Conservation (phyloP, 1,140 invertebrate species). For the Lethrus apterus region DNA sequence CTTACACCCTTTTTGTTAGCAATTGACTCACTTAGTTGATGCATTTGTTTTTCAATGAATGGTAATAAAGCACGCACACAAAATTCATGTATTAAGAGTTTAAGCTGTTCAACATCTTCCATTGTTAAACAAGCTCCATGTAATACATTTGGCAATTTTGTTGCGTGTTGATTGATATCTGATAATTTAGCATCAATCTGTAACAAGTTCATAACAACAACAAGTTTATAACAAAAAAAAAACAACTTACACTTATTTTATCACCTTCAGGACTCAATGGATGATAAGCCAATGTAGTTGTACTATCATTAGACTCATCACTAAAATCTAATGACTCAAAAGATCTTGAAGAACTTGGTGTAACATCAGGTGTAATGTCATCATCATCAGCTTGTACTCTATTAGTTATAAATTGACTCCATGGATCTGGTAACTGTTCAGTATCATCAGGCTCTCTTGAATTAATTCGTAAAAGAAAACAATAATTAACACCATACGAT, state of each 20-base stretch:
- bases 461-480: slow-evolving; percentile 84
- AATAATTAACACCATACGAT: slow-evolving; percentile 74
- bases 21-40: slow-evolving; percentile 73
- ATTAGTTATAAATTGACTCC: slow-evolving; percentile 59
- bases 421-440: slow-evolving; percentile 66
- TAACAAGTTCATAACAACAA: no score
- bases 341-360: slow-evolving; percentile 21
- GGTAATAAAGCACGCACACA: slow-evolving; percentile 78
- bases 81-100: slow-evolving; percentile 83
- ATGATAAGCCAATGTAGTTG: slow-evolving; percentile 46
- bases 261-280: slow-evolving; percentile 55
- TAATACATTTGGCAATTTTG: slow-evolving; percentile 21
- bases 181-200: no score
- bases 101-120: slow-evolving; percentile 77
- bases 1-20: slow-evolving; percentile 87
- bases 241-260: slow-evolving; percentile 24
- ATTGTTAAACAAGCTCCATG: slow-evolving; percentile 71
- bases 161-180: slow-evolving; percentile 15
- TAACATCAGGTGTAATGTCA: slow-evolving; percentile 25
- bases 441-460: slow-evolving; percentile 57
- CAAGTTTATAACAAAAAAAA: no score
- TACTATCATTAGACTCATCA: slow-evolving; percentile 39
- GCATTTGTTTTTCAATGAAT: slow-evolving; percentile 82
- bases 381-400: slow-evolving; percentile 24
- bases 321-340: slow-evolving; percentile 40